Evolutionary conservation across 2,888 invertebrate genomes (phyloP).

Genomic region (Drosophila anomalata): DNA sequence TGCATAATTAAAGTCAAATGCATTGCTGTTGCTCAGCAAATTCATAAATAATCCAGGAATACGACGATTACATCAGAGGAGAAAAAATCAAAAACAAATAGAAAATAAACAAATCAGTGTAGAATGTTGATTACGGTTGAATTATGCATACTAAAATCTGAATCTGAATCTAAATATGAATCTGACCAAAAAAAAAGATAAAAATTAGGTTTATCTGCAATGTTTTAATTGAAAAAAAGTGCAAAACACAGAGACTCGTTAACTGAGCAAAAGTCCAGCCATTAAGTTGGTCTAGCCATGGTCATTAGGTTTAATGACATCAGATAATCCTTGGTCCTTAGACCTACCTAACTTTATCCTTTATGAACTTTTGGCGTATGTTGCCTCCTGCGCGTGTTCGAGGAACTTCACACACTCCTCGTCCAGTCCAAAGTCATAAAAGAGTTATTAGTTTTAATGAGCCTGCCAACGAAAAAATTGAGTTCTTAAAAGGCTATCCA

Average conservation of each 20-base stretch:
- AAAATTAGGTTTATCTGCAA: not conserved
- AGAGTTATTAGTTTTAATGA: constrained; percentile 59
- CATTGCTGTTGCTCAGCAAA: constrained; percentile 50
- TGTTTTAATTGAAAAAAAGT: constrained; percentile 2
- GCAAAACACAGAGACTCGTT: not conserved
- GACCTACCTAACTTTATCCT: constrained; percentile 11
- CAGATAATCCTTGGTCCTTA: constrained; percentile 8
- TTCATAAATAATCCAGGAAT: constrained; percentile 45
- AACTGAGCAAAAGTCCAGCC: constrained; percentile 17
- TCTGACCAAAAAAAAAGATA: constrained; percentile 16
- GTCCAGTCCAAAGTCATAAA: constrained; percentile 46
- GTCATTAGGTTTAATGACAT: constrained; percentile 35
- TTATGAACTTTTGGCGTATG: constrained; percentile 33
- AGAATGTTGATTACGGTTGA: constrained; percentile 27
- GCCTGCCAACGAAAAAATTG: constrained; percentile 13
- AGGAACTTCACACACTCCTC: constrained; percentile 36
- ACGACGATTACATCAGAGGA: constrained; percentile 31
- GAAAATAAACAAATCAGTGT: constrained; percentile 37
- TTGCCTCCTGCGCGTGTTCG: constrained; percentile 4
- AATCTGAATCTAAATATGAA: not conserved
- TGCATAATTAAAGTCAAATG: constrained; percentile 71
- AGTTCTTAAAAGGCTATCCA: constrained; percentile 13
- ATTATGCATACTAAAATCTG: constrained; percentile 38
- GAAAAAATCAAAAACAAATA: constrained; percentile 18
- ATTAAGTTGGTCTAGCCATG: constrained; percentile 38